Base-by-base conservation (phyloP, 2,113 vertebrate genomes). In the Salvelinus sp. region DNA sequence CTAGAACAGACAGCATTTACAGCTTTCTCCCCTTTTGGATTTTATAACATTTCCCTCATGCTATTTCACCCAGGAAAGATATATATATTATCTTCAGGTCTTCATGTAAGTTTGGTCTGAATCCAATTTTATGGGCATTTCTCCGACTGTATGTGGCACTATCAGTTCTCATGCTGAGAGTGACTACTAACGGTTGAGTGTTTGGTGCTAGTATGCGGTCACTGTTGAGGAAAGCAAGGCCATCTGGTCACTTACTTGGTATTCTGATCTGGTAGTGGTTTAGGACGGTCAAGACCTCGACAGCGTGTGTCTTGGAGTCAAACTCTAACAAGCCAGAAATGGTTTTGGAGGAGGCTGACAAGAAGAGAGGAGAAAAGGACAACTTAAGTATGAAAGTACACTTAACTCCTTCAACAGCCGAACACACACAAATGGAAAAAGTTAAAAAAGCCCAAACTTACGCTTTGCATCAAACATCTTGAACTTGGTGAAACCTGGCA, bases 201-300 rank as follows among this genome's bases (percentile, higher is more conserved):
- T 57, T 16, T 28, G 70, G 23, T 30, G 13, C 23, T 27, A 28
- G 10, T 6, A 4, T 38, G 65, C 48, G 23, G 16, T 72, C 22
- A 70, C 16, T 50, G 30, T 18, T 63, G 6, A 54, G 23, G 47
- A 75, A 6, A 30, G n/a, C 16, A 48, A 65, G 67, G 27, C 13
- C 25, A 20, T 18, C 20, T 4, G 67, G 50, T 20, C 2, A 92
- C 97, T 96, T 92, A 99, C 97, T 98, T 79, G 97, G 96, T 86
- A 98, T 97, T 93, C 96, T 93, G 88, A 99, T 98, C 94, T 98
- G 97, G 91, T 97, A 97, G 90, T 99, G 97, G 92, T 99, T 99
- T 79, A 99, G 95, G 30, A 97, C 96, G 28, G 97, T 98, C 16
- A 99, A 95, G 69, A 96, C 96, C 93, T 99, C 97, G 74, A 99